phyloP scores from a whole-genome alignment of 1,140 invertebrate species.

The Macrosteles quadrilineatus region DNA sequence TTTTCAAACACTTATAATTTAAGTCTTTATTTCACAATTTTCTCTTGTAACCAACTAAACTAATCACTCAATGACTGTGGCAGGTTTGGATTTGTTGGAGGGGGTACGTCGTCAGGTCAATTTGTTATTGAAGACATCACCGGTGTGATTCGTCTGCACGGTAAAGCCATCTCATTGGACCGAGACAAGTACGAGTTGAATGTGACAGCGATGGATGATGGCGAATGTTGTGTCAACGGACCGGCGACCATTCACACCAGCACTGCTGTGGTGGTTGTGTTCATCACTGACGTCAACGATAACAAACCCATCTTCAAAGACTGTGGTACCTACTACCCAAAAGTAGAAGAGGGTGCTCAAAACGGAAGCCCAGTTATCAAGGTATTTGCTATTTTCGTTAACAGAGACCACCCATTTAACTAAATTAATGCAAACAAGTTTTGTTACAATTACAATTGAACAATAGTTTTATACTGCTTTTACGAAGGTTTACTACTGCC shows the following conservation, averaged over 20 bases:
- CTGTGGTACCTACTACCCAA: slow-evolving; percentile 87
- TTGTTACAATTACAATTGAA: background rate
- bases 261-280: slow-evolving; percentile 91
- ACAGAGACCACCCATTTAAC: slow-evolving; percentile 1
- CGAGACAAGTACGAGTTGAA: slow-evolving; percentile 91
- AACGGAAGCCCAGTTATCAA: slow-evolving; percentile 92
- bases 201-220: slow-evolving; percentile 92
- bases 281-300: slow-evolving; percentile 95
- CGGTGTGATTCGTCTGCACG: slow-evolving; percentile 87
- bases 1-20: too few relatives aligned
- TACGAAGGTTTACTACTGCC: too few relatives aligned
- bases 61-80: too few relatives aligned
- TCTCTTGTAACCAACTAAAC: too few relatives aligned
- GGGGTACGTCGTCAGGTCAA: slow-evolving; percentile 84
- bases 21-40: too few relatives aligned
- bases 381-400: slow-evolving; percentile 45
- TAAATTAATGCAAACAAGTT: background rate
- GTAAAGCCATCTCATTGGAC: slow-evolving; percentile 80
- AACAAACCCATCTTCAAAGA: slow-evolving; percentile 94
- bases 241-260: slow-evolving; percentile 84
- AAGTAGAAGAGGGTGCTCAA: slow-evolving; percentile 89
- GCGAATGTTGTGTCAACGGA: slow-evolving; percentile 87
- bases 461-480: too few relatives aligned
- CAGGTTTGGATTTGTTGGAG: slow-evolving; percentile 89
- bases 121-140: slow-evolving; percentile 96